Percentiles rank a stretch among this genome's conserved stretches.
phyloP scores from a whole-genome alignment of 2,888 invertebrate species.

The Dorcus parallelipipedus region DNA sequence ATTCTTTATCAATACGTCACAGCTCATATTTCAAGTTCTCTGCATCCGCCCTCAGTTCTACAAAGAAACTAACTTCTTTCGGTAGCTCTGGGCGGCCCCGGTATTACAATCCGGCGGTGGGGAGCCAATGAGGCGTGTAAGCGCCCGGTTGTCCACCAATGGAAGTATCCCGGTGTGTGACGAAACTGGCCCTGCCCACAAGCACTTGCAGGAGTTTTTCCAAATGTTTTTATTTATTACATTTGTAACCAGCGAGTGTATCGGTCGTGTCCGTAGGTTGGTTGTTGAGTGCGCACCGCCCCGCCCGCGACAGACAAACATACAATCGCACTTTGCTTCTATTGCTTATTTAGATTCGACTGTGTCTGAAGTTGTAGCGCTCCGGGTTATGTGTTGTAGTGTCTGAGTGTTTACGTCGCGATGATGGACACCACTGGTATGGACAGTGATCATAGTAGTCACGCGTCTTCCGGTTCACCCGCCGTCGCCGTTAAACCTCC shows the following conservation, averaged over 20 bases:
- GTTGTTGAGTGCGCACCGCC: slow-evolving; percentile 39
- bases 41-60: slow-evolving; percentile 52
- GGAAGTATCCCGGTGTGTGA: slow-evolving; percentile 55
- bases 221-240: slow-evolving; percentile 67
- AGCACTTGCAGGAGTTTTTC: slow-evolving; percentile 53
- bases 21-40: slow-evolving; percentile 53
- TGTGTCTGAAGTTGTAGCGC: slow-evolving; percentile 30
- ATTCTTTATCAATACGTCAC: slow-evolving; percentile 62
- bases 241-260: slow-evolving; percentile 66
- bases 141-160: slow-evolving; percentile 49
- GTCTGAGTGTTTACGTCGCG: slow-evolving; percentile 19
- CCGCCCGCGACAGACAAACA: slow-evolving; percentile 49
- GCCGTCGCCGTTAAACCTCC: slow-evolving; percentile 49
- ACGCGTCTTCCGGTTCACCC: slow-evolving; percentile 54
- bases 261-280: slow-evolving; percentile 54
- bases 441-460: slow-evolving; percentile 59
- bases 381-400: slow-evolving; percentile 17
- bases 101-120: slow-evolving; percentile 32
- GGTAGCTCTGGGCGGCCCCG: slow-evolving; percentile 43
- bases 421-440: slow-evolving; percentile 57
- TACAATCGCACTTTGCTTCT: slow-evolving; percentile 38
- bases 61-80: slow-evolving; percentile 60
- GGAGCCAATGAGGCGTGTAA: slow-evolving; percentile 39
- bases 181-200: slow-evolving; percentile 38
- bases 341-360: slow-evolving; percentile 48